Evolutionary conservation across 2,888 invertebrate genomes (phyloP).

Genomic region (Melanchra persicariae): DNA sequence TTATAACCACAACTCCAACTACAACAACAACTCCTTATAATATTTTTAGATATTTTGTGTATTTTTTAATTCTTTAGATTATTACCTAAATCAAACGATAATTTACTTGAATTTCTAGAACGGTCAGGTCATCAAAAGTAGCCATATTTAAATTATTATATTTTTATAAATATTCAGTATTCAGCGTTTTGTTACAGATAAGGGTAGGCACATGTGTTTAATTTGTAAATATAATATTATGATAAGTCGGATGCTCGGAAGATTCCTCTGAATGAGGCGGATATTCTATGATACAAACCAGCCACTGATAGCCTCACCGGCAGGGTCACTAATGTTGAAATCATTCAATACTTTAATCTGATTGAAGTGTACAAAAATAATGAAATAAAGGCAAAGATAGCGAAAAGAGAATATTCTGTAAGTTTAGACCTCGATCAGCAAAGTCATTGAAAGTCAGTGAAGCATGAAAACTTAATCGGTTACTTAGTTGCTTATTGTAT

Average conservation of each 20-base stretch:
- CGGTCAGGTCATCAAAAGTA: no score
- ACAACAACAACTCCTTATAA: background rate
- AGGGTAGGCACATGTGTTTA: background rate
- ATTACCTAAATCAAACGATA: no score
- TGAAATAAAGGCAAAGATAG: background rate
- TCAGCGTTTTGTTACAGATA: background rate
- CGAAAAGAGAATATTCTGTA: background rate
- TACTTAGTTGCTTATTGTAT: conserved; percentile 18
- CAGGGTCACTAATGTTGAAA: conserved; percentile 40
- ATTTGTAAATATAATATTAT: background rate
- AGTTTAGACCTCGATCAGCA: background rate
- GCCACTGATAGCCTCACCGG: conserved; percentile 19
- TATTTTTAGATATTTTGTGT: no score
- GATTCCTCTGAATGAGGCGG: conserved; percentile 32
- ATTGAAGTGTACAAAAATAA: background rate
- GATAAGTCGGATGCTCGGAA: background rate
- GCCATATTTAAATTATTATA: no score
- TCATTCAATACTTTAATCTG: conserved; percentile 6
- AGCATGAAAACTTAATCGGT: conserved; percentile 19
- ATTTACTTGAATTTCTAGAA: no score
- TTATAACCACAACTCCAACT: background rate
- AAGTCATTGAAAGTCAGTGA: conserved; percentile 12
- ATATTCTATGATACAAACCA: conserved; percentile 24
- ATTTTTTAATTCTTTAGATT: no score
- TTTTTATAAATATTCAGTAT: no score